These are phyloP conservation scores for Ceryle rudis DNA, from an alignment of 2,797 vertebrate species.

Conservation along the genomic window DNA sequence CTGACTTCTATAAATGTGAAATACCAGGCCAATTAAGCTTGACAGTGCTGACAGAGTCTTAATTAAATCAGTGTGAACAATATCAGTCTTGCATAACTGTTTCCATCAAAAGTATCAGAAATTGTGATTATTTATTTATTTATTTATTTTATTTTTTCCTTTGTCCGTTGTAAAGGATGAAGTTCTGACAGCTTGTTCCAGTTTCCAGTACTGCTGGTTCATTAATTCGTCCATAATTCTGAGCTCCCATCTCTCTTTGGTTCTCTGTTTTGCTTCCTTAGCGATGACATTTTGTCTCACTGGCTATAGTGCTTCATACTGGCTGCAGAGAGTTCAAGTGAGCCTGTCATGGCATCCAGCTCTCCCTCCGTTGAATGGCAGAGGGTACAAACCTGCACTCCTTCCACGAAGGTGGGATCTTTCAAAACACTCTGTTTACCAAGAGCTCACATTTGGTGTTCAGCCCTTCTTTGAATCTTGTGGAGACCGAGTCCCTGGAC, in stretches of 20 bases:
- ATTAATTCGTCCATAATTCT: not conserved
- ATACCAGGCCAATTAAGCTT: slow-evolving; percentile 43
- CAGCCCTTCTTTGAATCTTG: not conserved
- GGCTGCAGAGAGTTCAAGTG: not conserved
- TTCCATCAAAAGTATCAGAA: slow-evolving; percentile 29
- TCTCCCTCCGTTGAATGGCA: not conserved
- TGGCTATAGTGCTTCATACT: not conserved
- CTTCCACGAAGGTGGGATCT: not conserved
- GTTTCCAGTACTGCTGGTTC: not conserved
- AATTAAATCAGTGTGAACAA: slow-evolving; percentile 52
- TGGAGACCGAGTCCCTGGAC: not conserved
- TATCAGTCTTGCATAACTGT: slow-evolving; percentile 31
- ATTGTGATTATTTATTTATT: not conserved
- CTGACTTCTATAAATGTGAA: slow-evolving; percentile 21
- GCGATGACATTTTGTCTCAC: not conserved
- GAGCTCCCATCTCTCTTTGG: not conserved
- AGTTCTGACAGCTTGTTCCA: slow-evolving; percentile 16
- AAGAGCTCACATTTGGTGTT: not conserved
- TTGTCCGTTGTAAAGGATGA: not conserved
- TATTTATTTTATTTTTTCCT: not conserved
- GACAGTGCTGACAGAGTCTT: slow-evolving; percentile 45
- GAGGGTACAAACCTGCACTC: not conserved
- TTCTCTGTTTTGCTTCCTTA: not conserved
- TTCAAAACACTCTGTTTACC: not conserved
- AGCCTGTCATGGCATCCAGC: not conserved